Conservation (phyloP, 2,888 invertebrate genomes). For the Crepidodera aurea region DNA sequence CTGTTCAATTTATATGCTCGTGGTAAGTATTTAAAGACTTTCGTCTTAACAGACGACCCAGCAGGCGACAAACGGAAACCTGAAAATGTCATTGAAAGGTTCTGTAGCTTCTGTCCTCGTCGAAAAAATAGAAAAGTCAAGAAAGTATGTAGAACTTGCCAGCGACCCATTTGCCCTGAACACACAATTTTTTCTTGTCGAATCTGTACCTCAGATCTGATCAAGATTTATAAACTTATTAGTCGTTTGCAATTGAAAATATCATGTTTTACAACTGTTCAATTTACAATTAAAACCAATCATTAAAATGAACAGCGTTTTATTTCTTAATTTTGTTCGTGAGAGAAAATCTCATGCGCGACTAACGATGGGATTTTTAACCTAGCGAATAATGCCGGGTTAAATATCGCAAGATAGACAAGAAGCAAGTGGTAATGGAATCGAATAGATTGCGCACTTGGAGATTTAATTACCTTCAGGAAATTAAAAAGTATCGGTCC, state of each 20-base stretch:
- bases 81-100: background rate
- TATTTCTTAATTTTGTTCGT: background rate
- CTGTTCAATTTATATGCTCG: too few species aligned
- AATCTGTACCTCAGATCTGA: background rate
- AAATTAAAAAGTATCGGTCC: too few species aligned
- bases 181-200: conserved; percentile 1
- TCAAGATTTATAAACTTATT: background rate
- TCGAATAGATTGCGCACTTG: too few species aligned
- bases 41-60: too few species aligned
- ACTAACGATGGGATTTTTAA: background rate
- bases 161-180: conserved; percentile 1
- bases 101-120: background rate
- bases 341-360: conserved; percentile 1
- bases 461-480: too few species aligned
- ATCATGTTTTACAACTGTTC: background rate
- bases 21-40: too few species aligned
- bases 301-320: background rate
- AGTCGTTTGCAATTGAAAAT: background rate
- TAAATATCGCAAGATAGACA: too few species aligned
- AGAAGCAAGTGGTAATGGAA: too few species aligned
- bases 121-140: conserved; percentile 2
- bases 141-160: background rate
- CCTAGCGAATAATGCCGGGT: conserved; percentile 6
- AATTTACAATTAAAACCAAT: conserved; percentile 1
- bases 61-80: background rate